Evolutionary conservation across 2,797 vertebrate genomes (phyloP).

Genomic region (Enteromius mattozi): DNA sequence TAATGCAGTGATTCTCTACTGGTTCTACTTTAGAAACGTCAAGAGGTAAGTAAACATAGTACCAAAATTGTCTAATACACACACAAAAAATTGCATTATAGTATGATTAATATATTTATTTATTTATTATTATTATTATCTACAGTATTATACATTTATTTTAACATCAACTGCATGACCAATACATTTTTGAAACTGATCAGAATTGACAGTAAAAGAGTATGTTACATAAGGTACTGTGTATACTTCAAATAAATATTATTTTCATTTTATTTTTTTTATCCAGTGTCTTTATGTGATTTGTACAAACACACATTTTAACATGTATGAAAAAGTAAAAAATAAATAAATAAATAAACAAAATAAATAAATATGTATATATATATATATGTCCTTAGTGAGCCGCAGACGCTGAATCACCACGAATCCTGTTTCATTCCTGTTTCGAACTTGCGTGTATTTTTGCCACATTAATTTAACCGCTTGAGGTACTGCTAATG

Average conservation of each 20-base stretch:
- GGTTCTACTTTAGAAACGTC: slow-evolving; percentile 6
- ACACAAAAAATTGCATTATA: neutral
- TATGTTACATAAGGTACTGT: neutral
- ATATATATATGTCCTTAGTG: too few relatives aligned
- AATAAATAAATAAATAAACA: too few relatives aligned
- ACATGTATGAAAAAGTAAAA: too few relatives aligned
- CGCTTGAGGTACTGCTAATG: too few relatives aligned
- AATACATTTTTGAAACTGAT: neutral
- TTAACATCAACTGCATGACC: neutral
- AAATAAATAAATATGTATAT: too few relatives aligned
- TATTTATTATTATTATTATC: neutral
- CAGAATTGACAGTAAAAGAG: neutral
- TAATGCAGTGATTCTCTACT: slow-evolving; percentile 49
- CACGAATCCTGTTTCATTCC: too few relatives aligned
- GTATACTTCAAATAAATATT: neutral
- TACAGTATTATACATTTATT: neutral
- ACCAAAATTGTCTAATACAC: neutral
- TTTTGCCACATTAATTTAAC: too few relatives aligned
- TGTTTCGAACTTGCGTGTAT: too few relatives aligned
- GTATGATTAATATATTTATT: neutral
- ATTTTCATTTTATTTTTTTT: neutral
- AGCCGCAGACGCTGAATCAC: too few relatives aligned
- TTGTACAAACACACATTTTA: too few relatives aligned
- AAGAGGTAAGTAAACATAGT: neutral
- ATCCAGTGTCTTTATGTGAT: neutral